Evolutionary conservation across 2,113 vertebrate species (phyloP).

Genomic region (Passer domesticus): DNA sequence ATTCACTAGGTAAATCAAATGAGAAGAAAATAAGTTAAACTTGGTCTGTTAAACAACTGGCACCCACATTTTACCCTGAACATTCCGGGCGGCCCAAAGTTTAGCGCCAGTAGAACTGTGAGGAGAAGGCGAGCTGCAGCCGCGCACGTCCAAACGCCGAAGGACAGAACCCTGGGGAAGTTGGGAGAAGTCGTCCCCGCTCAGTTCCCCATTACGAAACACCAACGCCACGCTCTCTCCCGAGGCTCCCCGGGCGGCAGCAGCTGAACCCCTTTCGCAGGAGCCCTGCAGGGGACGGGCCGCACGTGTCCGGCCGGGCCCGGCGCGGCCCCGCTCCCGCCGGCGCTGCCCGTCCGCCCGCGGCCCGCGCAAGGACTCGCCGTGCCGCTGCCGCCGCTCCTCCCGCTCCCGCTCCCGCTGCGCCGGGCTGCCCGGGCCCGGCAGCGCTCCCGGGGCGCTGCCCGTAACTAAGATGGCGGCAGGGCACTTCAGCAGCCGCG

Average conservation of each 20-base stretch:
- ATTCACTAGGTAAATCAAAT: not conserved
- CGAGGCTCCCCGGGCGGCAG: not conserved
- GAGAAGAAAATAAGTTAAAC: not conserved
- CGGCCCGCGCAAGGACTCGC: not conserved
- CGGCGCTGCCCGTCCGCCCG: not conserved
- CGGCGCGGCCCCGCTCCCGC: not conserved
- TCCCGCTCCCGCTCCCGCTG: not conserved
- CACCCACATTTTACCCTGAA: too few relatives aligned
- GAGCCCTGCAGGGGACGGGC: fast-evolving
- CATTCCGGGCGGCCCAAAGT: fast-evolving
- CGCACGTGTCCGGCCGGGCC: not conserved
- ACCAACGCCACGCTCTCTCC: too few relatives aligned
- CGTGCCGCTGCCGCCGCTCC: not conserved
- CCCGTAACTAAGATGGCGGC: not conserved
- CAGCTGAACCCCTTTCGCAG: not conserved
- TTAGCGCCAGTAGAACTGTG: not conserved
- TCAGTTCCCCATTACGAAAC: fast-evolving
- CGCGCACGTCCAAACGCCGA: not conserved
- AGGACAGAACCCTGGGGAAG: not conserved
- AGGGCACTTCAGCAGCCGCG: not conserved
- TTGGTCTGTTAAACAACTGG: too few relatives aligned
- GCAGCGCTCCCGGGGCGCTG: not conserved
- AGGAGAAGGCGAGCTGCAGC: too few relatives aligned
- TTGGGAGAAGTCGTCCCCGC: not conserved
- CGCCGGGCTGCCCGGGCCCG: not conserved